Base-by-base conservation (phyloP, 1,140 invertebrate genomes). In the Pseudomyrmex sp. region DNA sequence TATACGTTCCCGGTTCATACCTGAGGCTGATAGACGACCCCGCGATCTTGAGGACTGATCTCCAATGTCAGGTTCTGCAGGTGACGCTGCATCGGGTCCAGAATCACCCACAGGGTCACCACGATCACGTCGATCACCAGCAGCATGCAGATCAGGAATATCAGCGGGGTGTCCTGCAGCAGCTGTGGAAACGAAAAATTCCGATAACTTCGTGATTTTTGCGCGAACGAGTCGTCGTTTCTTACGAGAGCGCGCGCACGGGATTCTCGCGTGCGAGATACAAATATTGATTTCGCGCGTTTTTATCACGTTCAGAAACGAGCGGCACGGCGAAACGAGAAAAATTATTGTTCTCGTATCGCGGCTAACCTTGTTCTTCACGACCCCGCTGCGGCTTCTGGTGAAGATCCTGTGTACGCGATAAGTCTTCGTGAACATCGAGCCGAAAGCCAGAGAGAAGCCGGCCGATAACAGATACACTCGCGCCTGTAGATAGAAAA, bases 381-480 rank as follows among this genome's bases (percentile, higher is more conserved):
- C 95, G 1, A 96, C 94, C 0, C 95, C 95, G 88, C 96, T 96
- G 90, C 96, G 94, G 92, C 96, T 96, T 69, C 96, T 95, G 8
- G 96, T 97, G 92, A 98, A 98, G 91, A 98, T 98, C 84, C 97
- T 95, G 93, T 98, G 97, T 52, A 98, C 97, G 73, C 97, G 94
- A 92, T 98, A 98, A 0, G 97, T 98, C 94, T 98, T 98, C 1
- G 97, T 97, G 92, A 98, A 98, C 97, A 98, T 98, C 8, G 97
- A 98, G 26, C 98, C 98, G 91, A 98, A 98, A 26, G 97, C 97
- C 65, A 98, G 92, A 0, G 97, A 98, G 92, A 98, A 98, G 44
- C 97, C 98, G 52, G 97, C 97, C 12, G 97, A 98, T n/a, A 98
- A 94, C 46, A 98, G 94, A 93, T 97, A 98, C 44, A 98, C 98